Conservation (phyloP, 2,113 vertebrate genomes). For the Nycticorax nycticorax region DNA sequence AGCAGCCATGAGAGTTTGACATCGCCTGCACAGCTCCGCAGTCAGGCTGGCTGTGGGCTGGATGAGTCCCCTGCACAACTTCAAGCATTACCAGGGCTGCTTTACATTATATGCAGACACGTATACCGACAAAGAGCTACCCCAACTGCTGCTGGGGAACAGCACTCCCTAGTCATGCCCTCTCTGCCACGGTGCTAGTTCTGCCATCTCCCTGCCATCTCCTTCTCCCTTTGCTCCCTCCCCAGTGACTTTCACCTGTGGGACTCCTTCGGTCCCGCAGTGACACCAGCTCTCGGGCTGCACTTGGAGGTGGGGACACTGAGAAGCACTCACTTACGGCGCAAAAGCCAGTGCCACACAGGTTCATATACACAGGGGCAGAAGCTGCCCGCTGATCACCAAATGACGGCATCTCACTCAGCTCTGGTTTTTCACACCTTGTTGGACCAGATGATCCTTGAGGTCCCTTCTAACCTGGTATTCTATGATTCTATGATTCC, state of each 20-base stretch:
- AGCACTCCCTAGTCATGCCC: background rate
- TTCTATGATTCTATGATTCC: background rate
- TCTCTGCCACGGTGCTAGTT: background rate
- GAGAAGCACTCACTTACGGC: accelerated
- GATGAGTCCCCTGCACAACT: background rate
- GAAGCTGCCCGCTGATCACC: background rate
- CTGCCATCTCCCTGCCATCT: background rate
- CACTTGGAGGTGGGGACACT: background rate
- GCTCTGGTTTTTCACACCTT: background rate
- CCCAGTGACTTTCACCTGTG: too few relatives aligned
- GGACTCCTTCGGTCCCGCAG: accelerated
- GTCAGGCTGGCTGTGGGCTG: background rate
- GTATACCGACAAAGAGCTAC: accelerated
- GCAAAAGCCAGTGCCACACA: background rate
- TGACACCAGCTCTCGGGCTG: background rate
- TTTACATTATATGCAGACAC: accelerated
- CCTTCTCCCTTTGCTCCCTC: background rate
- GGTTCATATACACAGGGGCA: background rate
- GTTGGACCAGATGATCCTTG: too few relatives aligned
- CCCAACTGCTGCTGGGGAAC: background rate
- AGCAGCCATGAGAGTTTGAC: background rate
- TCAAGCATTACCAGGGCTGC: background rate
- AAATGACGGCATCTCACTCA: background rate
- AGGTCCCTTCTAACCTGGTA: too few relatives aligned
- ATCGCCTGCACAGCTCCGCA: background rate